Base-by-base conservation (phyloP, 2,797 vertebrate species). In the Eupleurogrammus muticus region DNA sequence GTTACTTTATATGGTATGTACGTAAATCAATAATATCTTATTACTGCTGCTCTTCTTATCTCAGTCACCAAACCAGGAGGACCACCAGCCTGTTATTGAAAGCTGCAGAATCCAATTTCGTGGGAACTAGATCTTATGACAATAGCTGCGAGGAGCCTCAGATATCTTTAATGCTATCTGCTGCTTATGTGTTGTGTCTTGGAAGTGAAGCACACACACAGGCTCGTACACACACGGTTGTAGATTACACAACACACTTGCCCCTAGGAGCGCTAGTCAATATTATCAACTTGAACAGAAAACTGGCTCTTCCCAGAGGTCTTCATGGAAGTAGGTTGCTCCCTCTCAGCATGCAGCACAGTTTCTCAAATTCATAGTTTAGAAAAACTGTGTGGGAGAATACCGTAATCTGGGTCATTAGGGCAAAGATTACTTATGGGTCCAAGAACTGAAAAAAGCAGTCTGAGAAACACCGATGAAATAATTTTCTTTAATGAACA, bases 281-380 rank as follows among this genome's bases (percentile, higher is more conserved):
- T 92, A 92, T 76, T 91, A 92, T 92, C 66, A 89, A 91, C 56
- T 40, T 3, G 2, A 49, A 54, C 79, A 75, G 79, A 81, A 90
- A 77, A 71, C 75, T 16, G 53, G 59, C 51, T 81, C 72, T 75
- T 83, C 83, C 70, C 77, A 60, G 58, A 73, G 73, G 79, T 64
- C 72, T 66, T 69, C 47, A 20, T 58, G 53, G 52, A 70, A 50
- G 54, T 56, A 52, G 74, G 67, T 56, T 32, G 35, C 68, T 83
- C 55, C 10, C 19, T 19, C 12, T 74, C 75, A n/a, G 21, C 38
- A 66, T 60, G 56, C 47, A 12, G 5, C 48, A 57, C 47, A 12
- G 20, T 17, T 74, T 40, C 44, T 47, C 24, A 64, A 71, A 63
- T 34, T 56, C n/a, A n/a, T n/a, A n/a, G n/a, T n/a, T n/a, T n/a